Conservation (phyloP, 2,888 invertebrate species). For the Formica aserva region DNA sequence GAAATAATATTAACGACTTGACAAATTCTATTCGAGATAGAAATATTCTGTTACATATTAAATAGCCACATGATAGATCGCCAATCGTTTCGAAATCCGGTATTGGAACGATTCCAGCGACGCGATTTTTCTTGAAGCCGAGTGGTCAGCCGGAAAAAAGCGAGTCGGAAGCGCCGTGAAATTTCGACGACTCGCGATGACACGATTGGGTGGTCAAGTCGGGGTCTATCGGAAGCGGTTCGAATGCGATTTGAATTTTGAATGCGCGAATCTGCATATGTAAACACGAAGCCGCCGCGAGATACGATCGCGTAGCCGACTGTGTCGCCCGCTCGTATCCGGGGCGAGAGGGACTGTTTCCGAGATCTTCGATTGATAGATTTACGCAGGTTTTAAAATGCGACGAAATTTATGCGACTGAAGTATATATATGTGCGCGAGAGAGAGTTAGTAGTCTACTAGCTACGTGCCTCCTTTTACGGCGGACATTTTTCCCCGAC, state of each 20-base stretch:
- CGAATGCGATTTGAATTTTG: conserved; percentile 83
- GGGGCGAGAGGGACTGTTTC: conserved; percentile 42
- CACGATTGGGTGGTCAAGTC: conserved; percentile 23
- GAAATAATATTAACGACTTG: neutral
- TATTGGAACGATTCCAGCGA: conserved; percentile 5
- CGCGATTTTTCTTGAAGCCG: conserved; percentile 7
- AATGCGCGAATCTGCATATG: conserved; percentile 77
- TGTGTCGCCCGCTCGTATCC: conserved; percentile 23
- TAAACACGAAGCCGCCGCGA: conserved; percentile 66
- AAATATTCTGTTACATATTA: neutral
- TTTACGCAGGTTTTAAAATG: conserved; percentile 47
- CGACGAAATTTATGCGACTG: conserved; percentile 48
- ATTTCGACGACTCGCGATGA: conserved; percentile 61
- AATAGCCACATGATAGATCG: neutral
- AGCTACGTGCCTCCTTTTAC: conserved; percentile 15
- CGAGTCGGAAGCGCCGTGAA: conserved; percentile 52
- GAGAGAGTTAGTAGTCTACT: neutral
- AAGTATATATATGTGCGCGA: neutral
- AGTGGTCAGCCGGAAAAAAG: conserved; percentile 48
- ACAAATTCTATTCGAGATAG: neutral
- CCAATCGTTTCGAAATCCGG: conserved; percentile 8
- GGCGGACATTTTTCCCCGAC: neutral
- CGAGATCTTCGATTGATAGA: conserved; percentile 47
- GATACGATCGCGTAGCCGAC: conserved; percentile 24
- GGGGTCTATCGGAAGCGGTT: conserved; percentile 75